Percentiles rank a stretch among this genome's conserved stretches.
Conservation (phyloP, 2,888 invertebrate genomes). For the Acleris holmiana region DNA sequence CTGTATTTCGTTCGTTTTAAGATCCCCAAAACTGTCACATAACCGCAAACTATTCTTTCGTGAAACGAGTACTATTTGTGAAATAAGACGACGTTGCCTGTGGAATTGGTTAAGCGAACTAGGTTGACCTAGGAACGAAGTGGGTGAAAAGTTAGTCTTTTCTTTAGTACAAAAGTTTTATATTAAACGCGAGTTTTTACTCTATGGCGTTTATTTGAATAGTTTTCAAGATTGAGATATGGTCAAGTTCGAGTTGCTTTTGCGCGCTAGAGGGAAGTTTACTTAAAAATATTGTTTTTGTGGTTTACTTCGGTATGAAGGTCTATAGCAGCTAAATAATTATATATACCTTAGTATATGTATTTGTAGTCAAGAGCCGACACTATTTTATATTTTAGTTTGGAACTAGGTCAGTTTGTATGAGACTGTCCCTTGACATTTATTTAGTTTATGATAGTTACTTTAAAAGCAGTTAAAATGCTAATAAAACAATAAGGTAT, state of each 20-base stretch:
- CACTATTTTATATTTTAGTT: too few species aligned
- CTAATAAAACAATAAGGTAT: too few species aligned
- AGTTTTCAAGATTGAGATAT: background rate
- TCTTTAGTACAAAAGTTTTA: conserved; percentile 20
- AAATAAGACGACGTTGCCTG: conserved; percentile 14
- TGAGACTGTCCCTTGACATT: too few species aligned
- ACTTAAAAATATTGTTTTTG: too few species aligned
- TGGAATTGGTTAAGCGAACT: conserved; percentile 20
- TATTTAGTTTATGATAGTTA: too few species aligned
- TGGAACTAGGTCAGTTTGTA: too few species aligned
- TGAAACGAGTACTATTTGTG: conserved; percentile 21
- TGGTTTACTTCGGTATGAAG: too few species aligned
- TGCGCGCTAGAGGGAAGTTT: too few species aligned
- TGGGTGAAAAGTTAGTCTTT: conserved; percentile 14
- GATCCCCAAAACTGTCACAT: conserved; percentile 11
- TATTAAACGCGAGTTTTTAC: conserved; percentile 7
- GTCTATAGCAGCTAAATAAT: too few species aligned
- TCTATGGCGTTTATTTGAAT: background rate
- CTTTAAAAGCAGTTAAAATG: too few species aligned
- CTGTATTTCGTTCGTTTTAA: conserved; percentile 9
- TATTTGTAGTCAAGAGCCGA: too few species aligned
- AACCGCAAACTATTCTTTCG: conserved; percentile 22
- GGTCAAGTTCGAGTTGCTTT: background rate
- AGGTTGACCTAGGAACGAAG: conserved; percentile 22
- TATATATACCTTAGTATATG: too few species aligned